Evolutionary conservation across 2,888 invertebrate species (phyloP).

Genomic region (Zygogramma bicolorata): DNA sequence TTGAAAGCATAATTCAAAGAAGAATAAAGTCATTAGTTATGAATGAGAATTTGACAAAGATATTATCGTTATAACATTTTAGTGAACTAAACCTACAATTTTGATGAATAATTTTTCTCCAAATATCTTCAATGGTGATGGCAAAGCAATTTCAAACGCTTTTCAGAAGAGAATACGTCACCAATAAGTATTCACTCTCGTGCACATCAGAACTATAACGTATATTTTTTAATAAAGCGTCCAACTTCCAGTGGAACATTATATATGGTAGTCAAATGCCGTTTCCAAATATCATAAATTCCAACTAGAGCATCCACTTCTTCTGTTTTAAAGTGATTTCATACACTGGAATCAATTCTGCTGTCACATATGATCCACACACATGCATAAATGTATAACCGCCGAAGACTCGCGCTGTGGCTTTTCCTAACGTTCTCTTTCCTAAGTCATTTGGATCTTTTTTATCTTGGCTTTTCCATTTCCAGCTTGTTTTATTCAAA

Average conservation of each 20-base stretch:
- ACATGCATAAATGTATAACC: slow-evolving; percentile 60
- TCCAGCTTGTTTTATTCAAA: slow-evolving; percentile 62
- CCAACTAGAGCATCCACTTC: slow-evolving; percentile 22
- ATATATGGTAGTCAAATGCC: slow-evolving; percentile 35
- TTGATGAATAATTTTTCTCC: no score
- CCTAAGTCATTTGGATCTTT: slow-evolving; percentile 56
- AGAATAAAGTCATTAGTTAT: no score
- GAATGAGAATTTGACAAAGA: no score
- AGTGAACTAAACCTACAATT: no score
- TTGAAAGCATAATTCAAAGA: no score
- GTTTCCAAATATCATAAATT: slow-evolving; percentile 30
- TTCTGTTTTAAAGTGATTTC: slow-evolving; percentile 49
- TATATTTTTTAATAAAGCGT: slow-evolving; percentile 7
- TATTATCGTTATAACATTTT: no score
- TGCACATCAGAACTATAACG: background rate
- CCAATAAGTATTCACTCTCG: background rate
- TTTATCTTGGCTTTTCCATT: slow-evolving; percentile 62
- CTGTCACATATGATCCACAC: slow-evolving; percentile 56
- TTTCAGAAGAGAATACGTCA: no score
- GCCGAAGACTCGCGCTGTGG: slow-evolving; percentile 18
- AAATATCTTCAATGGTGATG: background rate
- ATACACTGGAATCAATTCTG: slow-evolving; percentile 53
- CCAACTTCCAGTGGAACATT: slow-evolving; percentile 4
- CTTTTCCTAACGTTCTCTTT: slow-evolving; percentile 24
- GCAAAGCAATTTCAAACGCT: no score